Base-by-base conservation (phyloP, 1,140 invertebrate genomes). In the Meloidogyne exigua region DNA sequence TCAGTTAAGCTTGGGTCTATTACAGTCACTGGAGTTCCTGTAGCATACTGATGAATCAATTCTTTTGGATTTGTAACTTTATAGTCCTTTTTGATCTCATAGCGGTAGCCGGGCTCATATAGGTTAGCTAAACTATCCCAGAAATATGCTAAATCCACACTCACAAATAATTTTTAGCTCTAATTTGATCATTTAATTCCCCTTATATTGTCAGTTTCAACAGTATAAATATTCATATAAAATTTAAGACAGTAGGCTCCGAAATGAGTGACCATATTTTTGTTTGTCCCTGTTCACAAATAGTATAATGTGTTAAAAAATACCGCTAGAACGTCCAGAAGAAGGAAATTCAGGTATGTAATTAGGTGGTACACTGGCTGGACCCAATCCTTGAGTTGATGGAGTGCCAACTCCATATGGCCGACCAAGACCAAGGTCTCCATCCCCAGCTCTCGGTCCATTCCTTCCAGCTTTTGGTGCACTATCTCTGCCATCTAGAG, bases 11-110 rank as follows among this genome's bases (percentile, higher is more conserved):
- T 75, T 39, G 74, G 79, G 15, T 83, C 80, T 63, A 85, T 81
- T 42, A 64, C 70, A 49, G 80, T 72, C 32, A 80, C 66, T 5
- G 84, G 84, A 36, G 84, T 86, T 39, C 80, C 86, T 36, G 84
- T 86, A 21, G 84, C 84, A 62, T 87, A 86, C 63, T 85, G 84
- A 68, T 86, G 84, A 64, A 86, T 86, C 39, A 86, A 68, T 75
- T 86, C 84, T 57, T 78, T 72, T 11, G 84, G 84, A 75, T 86
- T 86, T 15, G 84, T 81, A 28, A 86, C 87, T 32, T 75, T 75
- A 65, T 86, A 87, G 57, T 87, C 83, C 18, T 80, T 82, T 65
- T 81, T 72, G 13, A 84, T 78, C 73, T 83, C 84, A 70, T 86
- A 83, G n/a, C 84, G 72, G 42, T 73, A 76, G 12, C 82, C 76